Evolutionary conservation across 2,888 invertebrate species (phyloP).

Genomic region (Apodemia hepburni): DNA sequence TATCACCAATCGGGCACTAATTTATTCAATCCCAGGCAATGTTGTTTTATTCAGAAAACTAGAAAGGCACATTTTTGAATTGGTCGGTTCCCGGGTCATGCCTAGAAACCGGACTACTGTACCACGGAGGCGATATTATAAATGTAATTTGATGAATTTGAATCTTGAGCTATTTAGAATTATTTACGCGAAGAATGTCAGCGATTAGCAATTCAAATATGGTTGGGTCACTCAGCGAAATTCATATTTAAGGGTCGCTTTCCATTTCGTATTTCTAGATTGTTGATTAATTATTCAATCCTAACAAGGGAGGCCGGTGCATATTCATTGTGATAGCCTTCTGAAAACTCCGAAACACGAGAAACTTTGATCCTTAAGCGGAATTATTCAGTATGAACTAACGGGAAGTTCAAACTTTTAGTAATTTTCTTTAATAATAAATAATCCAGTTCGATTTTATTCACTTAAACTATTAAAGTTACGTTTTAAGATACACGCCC

Average conservation of each 20-base stretch:
- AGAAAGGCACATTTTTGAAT: too few species aligned
- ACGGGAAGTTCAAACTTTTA: constrained; percentile 2
- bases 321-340: constrained; percentile 27
- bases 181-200: constrained; percentile 20
- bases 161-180: constrained; percentile 15
- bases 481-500: constrained; percentile 8
- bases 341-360: constrained; percentile 19
- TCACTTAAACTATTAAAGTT: constrained; percentile 27
- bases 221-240: constrained; percentile 30
- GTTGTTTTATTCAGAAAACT: too few species aligned
- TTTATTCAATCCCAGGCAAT: too few species aligned
- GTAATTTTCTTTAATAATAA: constrained; percentile 6
- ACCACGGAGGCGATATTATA: background rate
- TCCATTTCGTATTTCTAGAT: constrained; percentile 26
- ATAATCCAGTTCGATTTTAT: background rate
- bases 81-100: too few species aligned
- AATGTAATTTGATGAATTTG: background rate
- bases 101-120: too few species aligned
- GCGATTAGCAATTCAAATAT: constrained; percentile 31
- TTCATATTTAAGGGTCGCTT: constrained; percentile 29
- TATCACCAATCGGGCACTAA: too few species aligned
- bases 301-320: constrained; percentile 27
- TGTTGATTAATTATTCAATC: constrained; percentile 31
- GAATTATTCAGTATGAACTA: constrained; percentile 9
- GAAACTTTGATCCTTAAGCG: constrained; percentile 16